phyloP scores from a whole-genome alignment of 2,797 vertebrate species.

The Manis crassicaudata region DNA sequence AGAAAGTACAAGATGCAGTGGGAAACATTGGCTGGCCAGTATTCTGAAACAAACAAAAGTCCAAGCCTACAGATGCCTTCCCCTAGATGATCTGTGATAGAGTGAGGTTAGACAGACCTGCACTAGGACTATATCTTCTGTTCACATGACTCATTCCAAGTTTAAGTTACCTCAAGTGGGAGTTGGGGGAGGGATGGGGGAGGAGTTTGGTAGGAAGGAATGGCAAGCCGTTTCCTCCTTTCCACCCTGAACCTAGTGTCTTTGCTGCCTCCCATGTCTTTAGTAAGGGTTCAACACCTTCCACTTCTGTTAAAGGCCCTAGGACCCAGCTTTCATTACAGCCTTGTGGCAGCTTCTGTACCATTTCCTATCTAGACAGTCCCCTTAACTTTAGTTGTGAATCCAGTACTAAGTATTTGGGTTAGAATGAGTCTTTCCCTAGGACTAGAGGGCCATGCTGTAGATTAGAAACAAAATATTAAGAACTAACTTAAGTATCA shows the following conservation, averaged over 20 bases:
- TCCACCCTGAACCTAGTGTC: background rate
- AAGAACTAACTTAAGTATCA: background rate
- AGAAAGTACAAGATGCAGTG: background rate
- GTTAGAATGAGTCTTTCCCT: background rate
- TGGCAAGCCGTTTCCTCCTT: background rate
- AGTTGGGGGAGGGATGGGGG: background rate
- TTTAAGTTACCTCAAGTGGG: background rate
- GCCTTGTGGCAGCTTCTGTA: background rate
- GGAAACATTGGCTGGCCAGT: slow-evolving; percentile 20
- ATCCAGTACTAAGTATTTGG: background rate
- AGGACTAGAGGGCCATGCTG: background rate
- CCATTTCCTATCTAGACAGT: background rate
- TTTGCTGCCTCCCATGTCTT: background rate
- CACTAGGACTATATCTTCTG: background rate
- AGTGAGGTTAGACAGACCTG: background rate
- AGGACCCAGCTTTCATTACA: background rate
- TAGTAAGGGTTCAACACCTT: background rate
- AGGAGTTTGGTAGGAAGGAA: background rate
- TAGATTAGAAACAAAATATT: background rate
- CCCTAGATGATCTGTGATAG: background rate
- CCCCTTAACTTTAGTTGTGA: background rate
- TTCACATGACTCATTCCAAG: background rate
- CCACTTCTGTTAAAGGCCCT: background rate
- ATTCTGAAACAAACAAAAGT: background rate
- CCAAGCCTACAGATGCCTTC: background rate